Percentiles rank a stretch among this genome's conserved stretches.
Evolutionary conservation across 2,113 vertebrate genomes (phyloP).

Genomic region (Apistogramma diplotaenia): DNA sequence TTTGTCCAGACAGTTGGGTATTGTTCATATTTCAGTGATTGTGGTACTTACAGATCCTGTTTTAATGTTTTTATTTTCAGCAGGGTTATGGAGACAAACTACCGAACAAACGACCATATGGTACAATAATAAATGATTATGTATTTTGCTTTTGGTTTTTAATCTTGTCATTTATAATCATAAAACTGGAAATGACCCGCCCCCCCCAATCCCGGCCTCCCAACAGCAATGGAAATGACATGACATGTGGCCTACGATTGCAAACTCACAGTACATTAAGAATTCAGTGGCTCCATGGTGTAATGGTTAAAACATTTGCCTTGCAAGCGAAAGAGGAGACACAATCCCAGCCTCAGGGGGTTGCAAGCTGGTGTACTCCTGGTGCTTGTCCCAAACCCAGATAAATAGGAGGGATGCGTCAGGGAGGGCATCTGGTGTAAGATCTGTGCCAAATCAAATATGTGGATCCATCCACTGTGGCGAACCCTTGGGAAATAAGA

Average conservation of each 20-base stretch:
- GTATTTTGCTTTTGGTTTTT: neutral
- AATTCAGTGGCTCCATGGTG: neutral
- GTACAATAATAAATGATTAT: neutral
- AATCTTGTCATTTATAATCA: neutral
- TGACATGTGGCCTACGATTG: neutral
- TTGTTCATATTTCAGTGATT: neutral
- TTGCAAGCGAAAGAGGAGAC: neutral
- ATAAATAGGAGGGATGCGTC: neutral
- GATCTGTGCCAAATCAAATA: neutral
- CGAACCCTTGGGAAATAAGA: neutral
- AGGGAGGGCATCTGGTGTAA: neutral
- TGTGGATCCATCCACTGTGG: neutral
- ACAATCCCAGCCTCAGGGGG: neutral
- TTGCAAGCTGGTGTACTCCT: neutral
- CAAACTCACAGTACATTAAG: neutral
- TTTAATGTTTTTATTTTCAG: neutral
- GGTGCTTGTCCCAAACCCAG: neutral
- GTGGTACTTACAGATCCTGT: neutral
- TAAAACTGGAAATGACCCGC: neutral
- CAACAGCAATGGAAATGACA: neutral
- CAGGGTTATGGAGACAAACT: neutral
- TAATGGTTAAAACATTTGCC: neutral
- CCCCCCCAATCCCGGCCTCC: neutral
- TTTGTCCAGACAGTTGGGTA: neutral
- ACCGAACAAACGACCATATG: neutral